Evolutionary conservation across 1,140 invertebrate species (phyloP), one percentile per base, ranked within the genome.

Genomic region (Pissodes strobi): DNA sequence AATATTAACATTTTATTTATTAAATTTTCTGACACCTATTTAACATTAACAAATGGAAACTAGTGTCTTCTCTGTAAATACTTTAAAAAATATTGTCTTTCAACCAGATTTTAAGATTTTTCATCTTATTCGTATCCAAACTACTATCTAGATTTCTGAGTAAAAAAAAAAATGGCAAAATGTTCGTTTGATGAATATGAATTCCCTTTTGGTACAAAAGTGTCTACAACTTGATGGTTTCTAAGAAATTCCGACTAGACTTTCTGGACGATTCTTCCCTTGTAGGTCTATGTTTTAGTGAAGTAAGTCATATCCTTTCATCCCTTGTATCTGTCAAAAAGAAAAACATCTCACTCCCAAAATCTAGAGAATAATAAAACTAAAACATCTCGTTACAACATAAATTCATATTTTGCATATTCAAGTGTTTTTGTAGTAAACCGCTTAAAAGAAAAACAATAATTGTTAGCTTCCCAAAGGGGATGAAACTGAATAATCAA

Each of bases 271-370:
- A 51, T 23, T 38, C 52, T 25, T 27, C 55, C 13, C 9, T 58
- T 17, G 49, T 19, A 13, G 38, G 49, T 48, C 60, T 53, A 19
- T 63, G 37, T 38, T n/a, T 53, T 52, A 49, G 52, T 43, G 19
- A 21, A 23, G 65, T 52, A 45, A 56, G 62, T 81, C 80, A 85
- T 75, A 84, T 84, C 75, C 81, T 80, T 77, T 85, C 83, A 72
- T 85, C 83, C 76, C 82, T 82, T 72, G 84, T 83, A 83, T 85
- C 83, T 85, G 83, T 73, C 70, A 79, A 82, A 78, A 80, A 78
- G 82, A 81, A 83, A 82, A 83, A 79, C 78, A 79, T 79, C 70
- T 76, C 64, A 73, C 76, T 78, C 76, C 76, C 76, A 78, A 67
- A 67, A 66, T 68, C 53, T 17, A 55, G 30, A 58, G 30, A 25